phyloP scores from a whole-genome alignment of 2,797 vertebrate genomes.

The Columba guinea region DNA sequence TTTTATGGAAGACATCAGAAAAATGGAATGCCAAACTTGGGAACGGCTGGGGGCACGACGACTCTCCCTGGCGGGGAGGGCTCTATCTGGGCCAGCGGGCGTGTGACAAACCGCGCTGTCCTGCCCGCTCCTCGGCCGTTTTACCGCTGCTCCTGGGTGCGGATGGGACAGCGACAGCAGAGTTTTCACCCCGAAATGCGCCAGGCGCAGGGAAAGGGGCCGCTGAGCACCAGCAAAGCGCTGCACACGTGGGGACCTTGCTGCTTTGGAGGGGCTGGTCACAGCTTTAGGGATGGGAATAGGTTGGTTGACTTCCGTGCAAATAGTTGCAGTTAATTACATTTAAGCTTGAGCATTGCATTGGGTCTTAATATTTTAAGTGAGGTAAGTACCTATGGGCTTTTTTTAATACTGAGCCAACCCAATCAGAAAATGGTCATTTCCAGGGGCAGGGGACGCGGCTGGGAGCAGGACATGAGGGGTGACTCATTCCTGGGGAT shows the following conservation, averaged over 20 bases:
- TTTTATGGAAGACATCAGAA: slow-evolving; percentile 57
- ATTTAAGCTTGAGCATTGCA: not conserved
- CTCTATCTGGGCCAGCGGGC: not conserved
- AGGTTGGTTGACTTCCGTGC: not conserved
- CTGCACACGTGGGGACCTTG: fast-evolving
- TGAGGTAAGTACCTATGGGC: fast-evolving
- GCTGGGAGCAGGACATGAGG: fast-evolving
- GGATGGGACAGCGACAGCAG: too few relatives aligned
- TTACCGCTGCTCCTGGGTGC: not conserved
- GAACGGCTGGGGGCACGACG: slow-evolving; percentile 4
- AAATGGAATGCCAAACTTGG: slow-evolving; percentile 28
- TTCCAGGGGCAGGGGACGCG: not conserved
- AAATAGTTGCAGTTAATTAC: not conserved
- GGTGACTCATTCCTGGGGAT: too few relatives aligned
- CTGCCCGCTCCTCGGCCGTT: not conserved
- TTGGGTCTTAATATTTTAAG: too few relatives aligned
- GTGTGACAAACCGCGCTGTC: fast-evolving
- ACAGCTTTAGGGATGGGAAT: fast-evolving
- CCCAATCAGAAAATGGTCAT: fast-evolving
- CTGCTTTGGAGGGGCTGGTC: not conserved
- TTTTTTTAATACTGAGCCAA: not conserved
- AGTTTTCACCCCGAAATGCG: too few relatives aligned
- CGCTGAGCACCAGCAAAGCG: fast-evolving
- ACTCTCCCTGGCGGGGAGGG: not conserved
- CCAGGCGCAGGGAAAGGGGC: not conserved